Base-by-base conservation (phyloP, 2,888 invertebrate genomes). In the Escarpia spicata region DNA sequence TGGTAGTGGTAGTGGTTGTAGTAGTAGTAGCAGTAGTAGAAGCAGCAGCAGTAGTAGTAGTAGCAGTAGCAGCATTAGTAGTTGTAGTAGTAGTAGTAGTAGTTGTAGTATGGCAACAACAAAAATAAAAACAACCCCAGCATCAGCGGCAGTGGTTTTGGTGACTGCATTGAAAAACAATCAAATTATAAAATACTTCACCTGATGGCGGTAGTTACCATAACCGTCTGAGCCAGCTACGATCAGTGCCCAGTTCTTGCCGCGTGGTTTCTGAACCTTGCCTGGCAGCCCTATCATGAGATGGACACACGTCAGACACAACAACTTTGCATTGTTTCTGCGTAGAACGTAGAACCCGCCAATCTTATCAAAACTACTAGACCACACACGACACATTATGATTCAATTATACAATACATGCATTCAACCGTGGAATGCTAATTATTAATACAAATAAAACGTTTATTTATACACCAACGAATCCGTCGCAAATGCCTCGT, bases 161-260 rank as follows among this genome's bases (percentile, higher is more conserved):
- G 91, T 91, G 43, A 43, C 43, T 1, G 91, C 43, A 91, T 37
- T 37, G 37, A 37, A 37, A 37, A 0, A 37, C 37, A 37, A 37
- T 37, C 37, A 37, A 37, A 52, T 52, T 1, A 52, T 60, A 60
- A 1, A 60, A 60, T 4, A 60, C 60, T 12, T 26, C 26, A 97
- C 97, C 96, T 97, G 97, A 95, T 97, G 97, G 93, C 97, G 95
- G 95, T 97, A 97, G 95, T 97, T 97, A 93, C 95, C 95, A 95
- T 96, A 97, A 6, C 96, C 97, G 94, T 96, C 97, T 3, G 97
- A 97, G 6, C 97, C 97, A 92, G 97, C 97, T 0, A 97, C 97
- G 52, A 97, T 95, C 26, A 97, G 95, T 1, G 97, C 97, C 97
- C 97, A 97, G 91, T 94, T 26, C 75, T 26, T 60, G 60, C 60